These are phyloP conservation scores for Papilio aristodemus DNA, from an alignment of 1,140 invertebrate species.

Conservation along the genomic window DNA sequence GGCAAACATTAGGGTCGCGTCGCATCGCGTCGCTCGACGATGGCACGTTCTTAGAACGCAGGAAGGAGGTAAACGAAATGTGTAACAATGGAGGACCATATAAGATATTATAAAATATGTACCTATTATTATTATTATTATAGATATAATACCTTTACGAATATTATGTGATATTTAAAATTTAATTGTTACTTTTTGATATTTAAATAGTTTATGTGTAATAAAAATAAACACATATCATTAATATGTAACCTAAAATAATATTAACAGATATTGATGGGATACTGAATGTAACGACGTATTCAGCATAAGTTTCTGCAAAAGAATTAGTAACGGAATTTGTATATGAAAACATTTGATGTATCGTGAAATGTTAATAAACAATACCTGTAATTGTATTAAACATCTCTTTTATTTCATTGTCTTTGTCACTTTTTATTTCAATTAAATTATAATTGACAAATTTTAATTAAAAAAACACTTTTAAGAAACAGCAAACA, in stretches of 20 bases:
- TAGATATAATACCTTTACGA: slow-evolving; percentile 73
- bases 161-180: slow-evolving; percentile 79
- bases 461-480: too few species aligned
- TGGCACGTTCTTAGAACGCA: slow-evolving; percentile 48
- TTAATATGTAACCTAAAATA: slow-evolving; percentile 46
- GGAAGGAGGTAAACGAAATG: too few species aligned
- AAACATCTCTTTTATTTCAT: too few species aligned
- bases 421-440: too few species aligned
- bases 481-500: too few species aligned
- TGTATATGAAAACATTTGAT: too few species aligned
- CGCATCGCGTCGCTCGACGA: not conserved
- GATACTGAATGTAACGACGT: not conserved
- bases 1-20: too few species aligned
- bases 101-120: slow-evolving; percentile 63
- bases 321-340: too few species aligned
- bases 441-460: too few species aligned
- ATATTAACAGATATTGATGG: not conserved
- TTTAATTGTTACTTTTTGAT: slow-evolving; percentile 71
- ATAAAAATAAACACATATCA: slow-evolving; percentile 75
- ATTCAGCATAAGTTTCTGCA: slow-evolving; percentile 11
- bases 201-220: slow-evolving; percentile 67
- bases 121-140: too few species aligned
- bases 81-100: slow-evolving; percentile 65
- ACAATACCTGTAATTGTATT: too few species aligned
- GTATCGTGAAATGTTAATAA: too few species aligned